Conservation (phyloP, 2,113 vertebrate species). For the Scomber colias region DNA sequence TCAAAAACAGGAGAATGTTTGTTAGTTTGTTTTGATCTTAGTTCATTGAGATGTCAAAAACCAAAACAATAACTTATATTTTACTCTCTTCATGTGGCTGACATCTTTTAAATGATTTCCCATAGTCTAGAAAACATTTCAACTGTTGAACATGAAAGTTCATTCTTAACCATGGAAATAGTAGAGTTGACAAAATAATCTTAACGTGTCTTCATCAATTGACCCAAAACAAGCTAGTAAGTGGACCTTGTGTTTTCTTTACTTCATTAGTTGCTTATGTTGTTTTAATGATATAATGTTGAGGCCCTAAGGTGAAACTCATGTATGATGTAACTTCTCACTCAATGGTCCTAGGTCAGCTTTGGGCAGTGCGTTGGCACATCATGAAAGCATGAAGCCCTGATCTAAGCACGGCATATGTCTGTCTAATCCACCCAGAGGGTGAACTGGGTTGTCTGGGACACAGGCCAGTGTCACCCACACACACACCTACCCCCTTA, state of each 20-base stretch:
- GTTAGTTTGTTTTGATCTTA: not conserved
- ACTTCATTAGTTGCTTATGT: not conserved
- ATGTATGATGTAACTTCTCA: not conserved
- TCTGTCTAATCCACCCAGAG: conserved; percentile 56
- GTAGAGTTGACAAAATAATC: not conserved
- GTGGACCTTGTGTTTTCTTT: not conserved
- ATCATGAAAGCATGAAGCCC: conserved; percentile 37
- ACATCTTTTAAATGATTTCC: not conserved
- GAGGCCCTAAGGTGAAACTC: no score
- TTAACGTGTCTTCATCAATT: no score
- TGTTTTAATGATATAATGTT: not conserved
- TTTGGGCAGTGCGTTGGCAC: conserved; percentile 15
- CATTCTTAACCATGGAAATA: not conserved
- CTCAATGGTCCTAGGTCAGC: conserved; percentile 11
- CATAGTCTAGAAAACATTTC: not conserved
- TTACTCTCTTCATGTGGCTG: not conserved
- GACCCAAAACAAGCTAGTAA: not conserved
- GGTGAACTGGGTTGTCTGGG: conserved; percentile 41
- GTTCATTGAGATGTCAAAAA: not conserved
- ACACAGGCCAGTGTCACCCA: conserved; percentile 51
- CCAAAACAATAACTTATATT: not conserved
- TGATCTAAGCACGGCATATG: conserved; percentile 53
- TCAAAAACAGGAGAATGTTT: not conserved
- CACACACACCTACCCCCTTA: conserved; percentile 34
- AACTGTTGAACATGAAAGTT: not conserved